Base-by-base conservation (phyloP, 2,888 invertebrate genomes). In the Eubasilissa splendida region DNA sequence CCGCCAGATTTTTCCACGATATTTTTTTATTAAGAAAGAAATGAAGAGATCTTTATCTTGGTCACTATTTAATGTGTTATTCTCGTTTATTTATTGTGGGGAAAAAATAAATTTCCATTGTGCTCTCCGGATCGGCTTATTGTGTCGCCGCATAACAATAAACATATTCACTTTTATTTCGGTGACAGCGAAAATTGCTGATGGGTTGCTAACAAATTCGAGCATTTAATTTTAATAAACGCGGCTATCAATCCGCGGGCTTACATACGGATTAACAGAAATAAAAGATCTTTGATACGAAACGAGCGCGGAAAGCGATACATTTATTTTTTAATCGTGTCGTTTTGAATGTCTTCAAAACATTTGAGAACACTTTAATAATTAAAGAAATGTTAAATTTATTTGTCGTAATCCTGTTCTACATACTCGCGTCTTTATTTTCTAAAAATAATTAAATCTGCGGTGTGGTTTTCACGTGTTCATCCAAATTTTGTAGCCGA, bases 1-100 rank as follows among this genome's bases (percentile, higher is more conserved):
- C 70, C 31, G 42, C 59, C 50, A 58, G 50, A 63, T 78, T 74
- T 80, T 70, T 77, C 80, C 59, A 54, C 74, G 74, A 80, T 77
- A 80, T 81, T 66, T 81, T 81, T 81, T 81, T 81, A 78, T 81
- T 74, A 77, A 58, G 73, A 79, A 54, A 79, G 74, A 74, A 74
- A 79, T 79, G 79, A 79, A 79, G 74, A 66, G 73, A 56, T 74
- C 42, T 79, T 65, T 56, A 33, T 79, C 79, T 74, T 65, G 56
- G 79, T 79, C 79, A 66, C 73, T 74, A 33, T 77, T 68, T 77
- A 77, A 70, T 68, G 77, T 59, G 68, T 79, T 66, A 42, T 63
- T 42, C 65, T 74, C 74, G 65, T 79, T 74, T 79, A 74, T 79
- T 79, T 79, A 76, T 63, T 50, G 76, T 33, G 63, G 50, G 53